A percentile compares a stretch with the other conserved stretches of the same genome.
These are phyloP conservation scores for Spilarctia lutea DNA, from an alignment of 2,888 invertebrate species.

Conservation along the genomic window DNA sequence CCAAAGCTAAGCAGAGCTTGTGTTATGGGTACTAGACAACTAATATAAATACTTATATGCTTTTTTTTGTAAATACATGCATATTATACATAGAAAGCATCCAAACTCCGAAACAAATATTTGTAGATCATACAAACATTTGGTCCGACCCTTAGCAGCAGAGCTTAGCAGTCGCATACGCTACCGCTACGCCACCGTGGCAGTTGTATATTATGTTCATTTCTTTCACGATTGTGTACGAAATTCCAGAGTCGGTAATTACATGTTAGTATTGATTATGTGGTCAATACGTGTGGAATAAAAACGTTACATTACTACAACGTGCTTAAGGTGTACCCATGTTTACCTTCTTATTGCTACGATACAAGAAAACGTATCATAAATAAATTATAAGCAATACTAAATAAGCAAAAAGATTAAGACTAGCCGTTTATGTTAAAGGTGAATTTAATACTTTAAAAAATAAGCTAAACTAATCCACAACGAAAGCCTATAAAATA, in stretches of 20 bases:
- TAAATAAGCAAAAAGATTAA: not conserved
- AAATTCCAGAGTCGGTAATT: not conserved
- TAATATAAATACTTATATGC: too few species aligned
- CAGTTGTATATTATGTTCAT: not conserved
- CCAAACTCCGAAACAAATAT: too few species aligned
- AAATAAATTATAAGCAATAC: not conserved
- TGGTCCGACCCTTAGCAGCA: too few species aligned
- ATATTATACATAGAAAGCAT: too few species aligned
- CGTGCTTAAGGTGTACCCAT: not conserved
- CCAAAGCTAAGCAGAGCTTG: too few species aligned
- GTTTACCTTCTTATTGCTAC: not conserved
- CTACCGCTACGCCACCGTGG: too few species aligned
- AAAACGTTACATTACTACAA: not conserved
- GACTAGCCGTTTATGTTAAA: not conserved
- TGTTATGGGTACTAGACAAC: too few species aligned
- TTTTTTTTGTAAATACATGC: too few species aligned
- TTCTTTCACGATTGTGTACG: not conserved
- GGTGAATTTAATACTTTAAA: not conserved
- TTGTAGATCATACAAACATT: too few species aligned
- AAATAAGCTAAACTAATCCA: not conserved
- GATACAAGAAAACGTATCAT: not conserved
- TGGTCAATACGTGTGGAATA: not conserved
- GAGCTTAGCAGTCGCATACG: too few species aligned
- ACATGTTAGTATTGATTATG: not conserved
- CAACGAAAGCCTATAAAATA: too few species aligned